phyloP scores from a whole-genome alignment of 2,113 vertebrate species.

The human region DNA sequence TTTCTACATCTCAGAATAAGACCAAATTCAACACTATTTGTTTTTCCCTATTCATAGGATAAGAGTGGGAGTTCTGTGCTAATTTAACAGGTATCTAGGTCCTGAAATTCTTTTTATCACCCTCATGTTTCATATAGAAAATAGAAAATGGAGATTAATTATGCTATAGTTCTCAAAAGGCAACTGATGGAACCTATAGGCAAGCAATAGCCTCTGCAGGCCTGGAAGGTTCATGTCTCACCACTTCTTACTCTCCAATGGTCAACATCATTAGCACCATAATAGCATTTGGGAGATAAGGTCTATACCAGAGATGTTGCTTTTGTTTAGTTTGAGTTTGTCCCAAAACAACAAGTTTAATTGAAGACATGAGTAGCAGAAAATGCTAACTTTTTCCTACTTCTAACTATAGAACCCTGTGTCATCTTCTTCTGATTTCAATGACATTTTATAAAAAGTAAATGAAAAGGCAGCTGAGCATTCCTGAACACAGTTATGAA shows the following conservation, averaged over 20 bases:
- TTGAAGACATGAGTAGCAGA: background rate
- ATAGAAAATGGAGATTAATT: background rate
- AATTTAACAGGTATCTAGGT: background rate
- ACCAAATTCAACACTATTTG: background rate
- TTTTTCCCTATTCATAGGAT: background rate
- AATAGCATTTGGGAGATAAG: background rate
- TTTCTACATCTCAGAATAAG: background rate
- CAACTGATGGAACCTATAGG: background rate
- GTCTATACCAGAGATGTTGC: background rate
- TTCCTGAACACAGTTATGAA: background rate
- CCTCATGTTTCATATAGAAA: background rate
- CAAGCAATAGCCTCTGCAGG: fast-evolving
- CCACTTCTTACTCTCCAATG: fast-evolving
- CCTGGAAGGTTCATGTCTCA: too few species aligned
- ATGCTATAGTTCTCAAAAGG: background rate
- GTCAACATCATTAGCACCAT: background rate
- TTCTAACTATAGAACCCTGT: background rate
- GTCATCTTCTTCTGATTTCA: constrained; percentile 4
- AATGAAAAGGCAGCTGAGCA: background rate
- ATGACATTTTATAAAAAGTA: background rate
- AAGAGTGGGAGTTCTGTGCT: background rate
- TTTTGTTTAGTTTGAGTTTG: background rate
- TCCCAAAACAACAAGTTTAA: background rate
- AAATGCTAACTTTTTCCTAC: background rate
- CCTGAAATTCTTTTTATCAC: background rate